Percentiles rank a stretch among this genome's conserved stretches.
Evolutionary conservation across 1,140 invertebrate species (phyloP).

Genomic region (Brachionus manjavacas): DNA sequence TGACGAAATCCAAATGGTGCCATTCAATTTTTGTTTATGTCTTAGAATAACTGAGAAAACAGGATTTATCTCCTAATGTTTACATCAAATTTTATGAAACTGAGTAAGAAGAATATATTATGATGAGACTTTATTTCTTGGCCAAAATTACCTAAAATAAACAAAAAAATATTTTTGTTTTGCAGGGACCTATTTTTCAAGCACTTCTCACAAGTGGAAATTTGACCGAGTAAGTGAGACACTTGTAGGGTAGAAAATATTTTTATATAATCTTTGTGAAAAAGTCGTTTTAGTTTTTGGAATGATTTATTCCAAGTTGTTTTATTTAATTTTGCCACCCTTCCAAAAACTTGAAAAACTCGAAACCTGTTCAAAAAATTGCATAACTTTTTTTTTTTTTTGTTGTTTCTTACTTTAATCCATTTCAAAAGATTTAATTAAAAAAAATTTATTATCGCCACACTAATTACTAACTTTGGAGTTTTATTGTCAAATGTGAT

Average conservation of each 20-base stretch:
- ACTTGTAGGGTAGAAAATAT: conserved; percentile 3
- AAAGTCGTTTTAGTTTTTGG: background rate
- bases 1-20: background rate
- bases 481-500: background rate
- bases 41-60: background rate
- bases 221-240: background rate
- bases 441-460: background rate
- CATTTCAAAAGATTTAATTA: background rate
- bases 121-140: background rate
- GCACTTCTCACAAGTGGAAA: background rate
- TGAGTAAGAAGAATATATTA: background rate
- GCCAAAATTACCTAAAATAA: background rate
- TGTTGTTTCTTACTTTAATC: background rate
- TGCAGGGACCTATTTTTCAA: background rate
- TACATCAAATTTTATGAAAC: background rate
- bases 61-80: conserved; percentile 3
- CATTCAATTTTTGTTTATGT: background rate
- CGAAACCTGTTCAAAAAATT: background rate
- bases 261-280: background rate
- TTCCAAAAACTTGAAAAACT: background rate
- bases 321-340: background rate
- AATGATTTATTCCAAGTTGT: background rate
- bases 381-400: background rate
- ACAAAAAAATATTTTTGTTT: background rate
- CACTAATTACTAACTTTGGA: background rate